Evolutionary conservation across 1,140 invertebrate genomes (phyloP).

Genomic region (Platorchestia sp.): DNA sequence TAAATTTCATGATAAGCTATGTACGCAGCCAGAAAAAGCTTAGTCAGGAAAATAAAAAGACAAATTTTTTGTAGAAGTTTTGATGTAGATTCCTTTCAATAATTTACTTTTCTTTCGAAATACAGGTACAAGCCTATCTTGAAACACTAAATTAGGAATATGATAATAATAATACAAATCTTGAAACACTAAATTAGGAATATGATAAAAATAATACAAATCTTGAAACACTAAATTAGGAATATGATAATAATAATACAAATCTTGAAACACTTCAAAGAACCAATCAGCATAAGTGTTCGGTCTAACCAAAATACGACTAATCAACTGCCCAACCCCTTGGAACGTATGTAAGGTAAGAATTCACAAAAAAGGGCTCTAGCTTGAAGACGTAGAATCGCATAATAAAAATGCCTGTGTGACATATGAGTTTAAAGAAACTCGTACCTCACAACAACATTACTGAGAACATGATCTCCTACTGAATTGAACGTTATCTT

Average conservation of each 20-base stretch:
- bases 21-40: too few species aligned
- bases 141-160: too few species aligned
- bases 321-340: background rate
- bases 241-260: too few species aligned
- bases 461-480: background rate
- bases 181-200: too few species aligned
- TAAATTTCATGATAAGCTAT: too few species aligned
- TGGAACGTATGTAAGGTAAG: background rate
- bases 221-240: too few species aligned
- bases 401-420: background rate
- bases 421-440: background rate
- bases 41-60: background rate
- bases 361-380: background rate
- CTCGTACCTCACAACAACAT: background rate
- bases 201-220: too few species aligned
- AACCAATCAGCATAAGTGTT: background rate
- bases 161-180: too few species aligned
- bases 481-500: background rate
- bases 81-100: background rate
- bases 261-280: background rate
- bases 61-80: background rate
- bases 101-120: background rate
- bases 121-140: background rate
- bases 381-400: background rate
- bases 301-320: background rate